phyloP scores from a whole-genome alignment of 2,113 vertebrate genomes.

The Castor canadensis region DNA sequence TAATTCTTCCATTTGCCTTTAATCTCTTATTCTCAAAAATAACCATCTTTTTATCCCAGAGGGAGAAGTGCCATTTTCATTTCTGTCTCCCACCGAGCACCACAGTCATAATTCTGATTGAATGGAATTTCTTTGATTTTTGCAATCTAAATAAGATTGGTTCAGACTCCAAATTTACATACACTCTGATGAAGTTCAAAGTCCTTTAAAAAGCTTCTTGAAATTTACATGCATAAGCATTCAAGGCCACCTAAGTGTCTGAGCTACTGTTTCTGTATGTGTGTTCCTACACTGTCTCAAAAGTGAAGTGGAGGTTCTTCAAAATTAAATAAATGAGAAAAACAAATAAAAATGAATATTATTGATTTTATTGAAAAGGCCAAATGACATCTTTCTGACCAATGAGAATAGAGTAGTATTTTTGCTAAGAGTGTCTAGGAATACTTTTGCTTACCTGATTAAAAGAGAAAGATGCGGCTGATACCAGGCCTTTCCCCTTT shows the following conservation, averaged over 20 bases:
- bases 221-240: background rate
- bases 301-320: background rate
- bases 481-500: background rate
- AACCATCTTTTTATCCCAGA: conserved; percentile 23
- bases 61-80: conserved; percentile 26
- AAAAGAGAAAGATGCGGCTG: background rate
- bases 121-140: conserved; percentile 30
- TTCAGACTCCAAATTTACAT: conserved; percentile 39
- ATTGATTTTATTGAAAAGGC: background rate
- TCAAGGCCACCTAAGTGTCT: background rate
- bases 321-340: background rate
- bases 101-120: conserved; percentile 17
- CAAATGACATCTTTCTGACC: background rate
- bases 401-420: background rate
- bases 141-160: conserved; percentile 45
- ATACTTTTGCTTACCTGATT: background rate
- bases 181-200: conserved; percentile 14
- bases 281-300: background rate
- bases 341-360: background rate
- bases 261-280: background rate
- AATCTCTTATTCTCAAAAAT: conserved; percentile 60
- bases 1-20: conserved; percentile 47
- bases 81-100: background rate
- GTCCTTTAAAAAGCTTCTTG: conserved; percentile 29
- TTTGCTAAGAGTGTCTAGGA: background rate